These are phyloP conservation scores for Numida meleagris DNA, from an alignment of 2,113 vertebrate genomes.

Conservation along the genomic window DNA sequence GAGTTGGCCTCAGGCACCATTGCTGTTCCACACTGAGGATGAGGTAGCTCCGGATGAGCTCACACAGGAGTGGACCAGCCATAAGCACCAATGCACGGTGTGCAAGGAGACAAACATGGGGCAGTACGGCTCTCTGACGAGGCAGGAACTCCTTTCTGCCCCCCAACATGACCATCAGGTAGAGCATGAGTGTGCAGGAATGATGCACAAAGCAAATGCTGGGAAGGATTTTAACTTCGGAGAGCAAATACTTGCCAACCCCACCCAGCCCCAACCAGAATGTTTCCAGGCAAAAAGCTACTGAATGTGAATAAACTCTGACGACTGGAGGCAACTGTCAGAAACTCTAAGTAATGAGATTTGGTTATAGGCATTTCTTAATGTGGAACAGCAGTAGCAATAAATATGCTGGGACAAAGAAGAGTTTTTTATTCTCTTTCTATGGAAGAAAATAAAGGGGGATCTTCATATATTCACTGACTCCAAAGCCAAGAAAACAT, in stretches of 20 bases:
- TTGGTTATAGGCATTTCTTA: constrained; percentile 46
- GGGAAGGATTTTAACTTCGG: not conserved
- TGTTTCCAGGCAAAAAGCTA: not conserved
- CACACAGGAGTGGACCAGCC: not conserved
- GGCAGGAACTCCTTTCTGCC: not conserved
- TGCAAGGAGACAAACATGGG: not conserved
- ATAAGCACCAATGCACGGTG: fast-evolving
- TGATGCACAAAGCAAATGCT: not conserved
- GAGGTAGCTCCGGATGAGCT: fast-evolving
- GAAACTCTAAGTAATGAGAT: constrained; percentile 30
- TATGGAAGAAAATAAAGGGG: constrained; percentile 48
- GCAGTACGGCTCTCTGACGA: not conserved
- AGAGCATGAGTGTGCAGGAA: not conserved
- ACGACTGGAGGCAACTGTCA: constrained; percentile 37
- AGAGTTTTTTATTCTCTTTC: not conserved
- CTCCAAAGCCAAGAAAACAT: constrained; percentile 43
- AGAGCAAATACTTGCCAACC: not conserved
- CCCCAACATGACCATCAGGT: not conserved
- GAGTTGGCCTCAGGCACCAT: not conserved
- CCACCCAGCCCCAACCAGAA: not conserved
- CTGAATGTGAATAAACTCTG: constrained; percentile 25
- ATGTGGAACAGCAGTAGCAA: constrained; percentile 35
- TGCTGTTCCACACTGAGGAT: fast-evolving
- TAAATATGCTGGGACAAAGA: constrained; percentile 50
- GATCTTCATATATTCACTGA: not conserved